phyloP scores from a whole-genome alignment of 2,797 vertebrate species.

The Mus minutoides region DNA sequence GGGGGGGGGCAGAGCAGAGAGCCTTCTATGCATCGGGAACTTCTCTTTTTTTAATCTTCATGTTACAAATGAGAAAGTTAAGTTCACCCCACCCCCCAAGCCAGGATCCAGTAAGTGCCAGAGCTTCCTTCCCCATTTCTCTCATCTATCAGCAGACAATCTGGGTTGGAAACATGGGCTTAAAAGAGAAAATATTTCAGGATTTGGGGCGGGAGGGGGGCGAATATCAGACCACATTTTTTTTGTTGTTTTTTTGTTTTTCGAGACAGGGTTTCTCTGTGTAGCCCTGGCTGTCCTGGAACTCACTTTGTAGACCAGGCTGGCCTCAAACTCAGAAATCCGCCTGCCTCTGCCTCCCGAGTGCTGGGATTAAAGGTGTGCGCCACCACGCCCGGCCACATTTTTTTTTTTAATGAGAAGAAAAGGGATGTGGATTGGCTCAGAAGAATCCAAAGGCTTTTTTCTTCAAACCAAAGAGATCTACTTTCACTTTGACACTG shows the following conservation, averaged over 20 bases:
- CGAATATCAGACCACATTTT: constrained; percentile 42
- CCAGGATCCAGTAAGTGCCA: background rate
- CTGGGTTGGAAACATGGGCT: background rate
- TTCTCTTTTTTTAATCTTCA: constrained; percentile 13
- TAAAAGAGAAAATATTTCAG: constrained; percentile 37
- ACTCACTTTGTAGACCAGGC: no score
- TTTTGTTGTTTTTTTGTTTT: no score
- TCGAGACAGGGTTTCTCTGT: no score
- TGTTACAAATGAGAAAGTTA: constrained; percentile 36
- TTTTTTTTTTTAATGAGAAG: constrained; percentile 51
- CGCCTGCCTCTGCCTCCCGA: no score
- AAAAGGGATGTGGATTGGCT: background rate
- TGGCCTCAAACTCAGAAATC: no score
- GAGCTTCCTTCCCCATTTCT: background rate
- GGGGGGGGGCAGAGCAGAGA: background rate
- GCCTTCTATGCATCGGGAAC: background rate
- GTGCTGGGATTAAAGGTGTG: no score
- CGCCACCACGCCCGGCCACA: no score
- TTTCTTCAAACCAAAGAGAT: background rate
- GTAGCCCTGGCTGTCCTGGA: no score
- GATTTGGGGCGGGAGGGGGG: background rate
- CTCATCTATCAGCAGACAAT: background rate
- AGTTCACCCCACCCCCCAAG: background rate
- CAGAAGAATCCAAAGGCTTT: background rate
- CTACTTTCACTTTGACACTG: constrained; percentile 27